Evolutionary conservation across 23 tunicate species (phyloP), one percentile per base, ranked within the genome.

Genomic region (Phallusia fumigata): DNA sequence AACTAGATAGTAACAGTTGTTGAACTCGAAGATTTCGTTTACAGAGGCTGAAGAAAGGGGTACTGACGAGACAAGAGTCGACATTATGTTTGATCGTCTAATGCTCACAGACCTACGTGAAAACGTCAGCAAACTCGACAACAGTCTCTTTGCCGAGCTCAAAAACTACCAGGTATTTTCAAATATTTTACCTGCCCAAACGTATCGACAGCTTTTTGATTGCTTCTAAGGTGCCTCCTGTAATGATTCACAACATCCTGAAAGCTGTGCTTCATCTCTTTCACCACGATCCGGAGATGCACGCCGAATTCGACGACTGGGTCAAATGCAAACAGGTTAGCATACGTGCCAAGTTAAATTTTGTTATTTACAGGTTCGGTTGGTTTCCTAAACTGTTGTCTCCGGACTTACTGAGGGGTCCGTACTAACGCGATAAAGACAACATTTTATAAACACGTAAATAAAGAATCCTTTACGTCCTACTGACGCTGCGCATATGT

Each of bases 161-260:
- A 90, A 92, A 24, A 92, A 92, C 77, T 92, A 92, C 83, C 88
- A 92, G 86, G 97, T 92, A 22, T 10, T 40, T 40, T 40, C 10
- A n/a, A n/a, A n/a, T 40, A 40, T 40, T 40, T 40, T 10, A 40
- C 10, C 47, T 40, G 47, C 47, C 47, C 47, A 40, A 10, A 3
- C 32, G 74, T 11, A 5, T 6, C 32, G 6, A 11, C 32, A 30
- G 6, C 32, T 40, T 40, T 3, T 3, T 12, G 31, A 75, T 33
- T 32, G 31, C 13, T 36, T 72, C n/a, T n/a, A n/a, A 92, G 97
- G 73, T 83, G 0, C 97, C 97, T 15, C 91, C 97, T 16, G 82
- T 74, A 35, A 92, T 92, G 97, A 92, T 92, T 52, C 97, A 92
- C 91, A 92, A 92, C 53, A 92, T 92, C n/a, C 47, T 92, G 79